phyloP scores from a whole-genome alignment of 2,888 invertebrate genomes.

The Melolontha melolontha region DNA sequence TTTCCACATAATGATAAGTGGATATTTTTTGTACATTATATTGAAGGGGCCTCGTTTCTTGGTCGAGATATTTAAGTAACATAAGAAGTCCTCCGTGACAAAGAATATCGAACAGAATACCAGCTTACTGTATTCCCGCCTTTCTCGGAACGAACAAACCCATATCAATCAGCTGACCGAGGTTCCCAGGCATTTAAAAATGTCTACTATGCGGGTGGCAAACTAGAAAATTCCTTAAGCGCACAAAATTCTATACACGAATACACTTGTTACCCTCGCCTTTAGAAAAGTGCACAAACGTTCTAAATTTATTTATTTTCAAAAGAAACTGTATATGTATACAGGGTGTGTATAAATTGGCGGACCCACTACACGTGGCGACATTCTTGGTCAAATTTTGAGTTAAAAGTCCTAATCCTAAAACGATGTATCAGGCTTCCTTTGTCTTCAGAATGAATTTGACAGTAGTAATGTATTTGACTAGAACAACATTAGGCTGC shows the following conservation, averaged over 20 bases:
- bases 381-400: no score
- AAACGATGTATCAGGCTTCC: no score
- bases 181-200: conserved; percentile 54
- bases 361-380: no score
- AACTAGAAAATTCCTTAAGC: conserved; percentile 13
- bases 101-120: conserved; percentile 35
- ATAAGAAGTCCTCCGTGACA: conserved; percentile 29
- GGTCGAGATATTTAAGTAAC: conserved; percentile 28
- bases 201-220: conserved; percentile 53
- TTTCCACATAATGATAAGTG: conserved; percentile 25
- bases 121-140: conserved; percentile 42
- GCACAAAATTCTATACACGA: conserved; percentile 6
- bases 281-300: conserved; percentile 1
- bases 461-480: no score
- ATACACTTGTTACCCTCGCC: conserved; percentile 24
- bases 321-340: no score
- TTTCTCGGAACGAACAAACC: conserved; percentile 32
- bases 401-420: no score
- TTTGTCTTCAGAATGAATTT: no score
- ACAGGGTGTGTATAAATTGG: no score
- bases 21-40: conserved; percentile 28
- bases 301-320: neutral
- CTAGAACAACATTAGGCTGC: no score
- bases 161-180: conserved; percentile 52
- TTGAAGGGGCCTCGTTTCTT: neutral